These are phyloP conservation scores for Pampusana beccarii DNA, from an alignment of 2,113 vertebrate species.

Conservation along the genomic window DNA sequence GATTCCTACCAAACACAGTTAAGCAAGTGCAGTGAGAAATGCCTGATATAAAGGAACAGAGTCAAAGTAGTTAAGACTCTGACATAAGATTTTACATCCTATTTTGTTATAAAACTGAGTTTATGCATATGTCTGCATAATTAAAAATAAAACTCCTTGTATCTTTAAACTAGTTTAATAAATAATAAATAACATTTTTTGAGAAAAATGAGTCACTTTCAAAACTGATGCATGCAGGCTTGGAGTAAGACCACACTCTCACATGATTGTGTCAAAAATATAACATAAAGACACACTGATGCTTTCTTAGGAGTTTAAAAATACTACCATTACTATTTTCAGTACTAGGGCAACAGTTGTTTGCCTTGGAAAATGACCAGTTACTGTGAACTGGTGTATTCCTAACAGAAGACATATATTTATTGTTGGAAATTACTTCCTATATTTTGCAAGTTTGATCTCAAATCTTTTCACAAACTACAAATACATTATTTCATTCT, in stretches of 20 bases:
- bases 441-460: neutral
- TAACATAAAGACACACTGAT: fast-evolving
- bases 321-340: neutral
- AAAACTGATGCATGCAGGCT: neutral
- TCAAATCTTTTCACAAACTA: neutral
- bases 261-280: neutral
- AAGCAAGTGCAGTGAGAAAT: neutral
- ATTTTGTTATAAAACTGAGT: neutral
- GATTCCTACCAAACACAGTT: neutral
- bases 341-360: neutral
- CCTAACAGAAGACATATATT: neutral
- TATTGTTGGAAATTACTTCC: fast-evolving
- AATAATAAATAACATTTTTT: neutral
- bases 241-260: neutral
- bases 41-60: neutral
- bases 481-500: neutral
- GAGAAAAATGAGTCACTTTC: neutral
- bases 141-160: neutral
- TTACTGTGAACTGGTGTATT: neutral
- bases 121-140: neutral
- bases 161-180: neutral
- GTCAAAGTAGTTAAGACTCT: neutral
- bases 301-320: neutral
- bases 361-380: neutral
- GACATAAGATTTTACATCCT: neutral